Evolutionary conservation across 2,797 vertebrate genomes (phyloP).

Genomic region (Gastrophryne carolinensis): DNA sequence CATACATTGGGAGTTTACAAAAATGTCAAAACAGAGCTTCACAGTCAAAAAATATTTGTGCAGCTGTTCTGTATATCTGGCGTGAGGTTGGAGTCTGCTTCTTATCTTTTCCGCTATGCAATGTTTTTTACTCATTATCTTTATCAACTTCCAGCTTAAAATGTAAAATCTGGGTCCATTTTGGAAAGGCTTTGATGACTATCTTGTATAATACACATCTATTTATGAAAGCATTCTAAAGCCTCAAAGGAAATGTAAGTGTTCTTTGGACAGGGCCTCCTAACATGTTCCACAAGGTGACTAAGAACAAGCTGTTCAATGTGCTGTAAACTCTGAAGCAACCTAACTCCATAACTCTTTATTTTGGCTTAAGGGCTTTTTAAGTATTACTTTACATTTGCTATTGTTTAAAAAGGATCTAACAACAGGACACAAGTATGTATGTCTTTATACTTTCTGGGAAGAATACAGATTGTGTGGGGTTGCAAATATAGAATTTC

Average conservation of each 20-base stretch:
- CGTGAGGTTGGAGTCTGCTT: conserved; percentile 33
- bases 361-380: background rate
- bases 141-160: conserved; percentile 36
- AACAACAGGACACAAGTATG: no score
- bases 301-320: background rate
- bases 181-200: conserved; percentile 4
- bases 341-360: background rate
- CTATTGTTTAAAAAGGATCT: background rate
- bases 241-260: background rate
- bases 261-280: background rate
- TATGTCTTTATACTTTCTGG: no score
- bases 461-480: no score
- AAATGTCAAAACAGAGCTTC: conserved; percentile 50
- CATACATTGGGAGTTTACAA: conserved; percentile 33
- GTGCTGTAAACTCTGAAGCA: background rate
- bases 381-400: background rate
- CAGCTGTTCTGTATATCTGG: conserved; percentile 48
- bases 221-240: background rate
- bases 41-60: conserved; percentile 49
- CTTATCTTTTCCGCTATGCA: conserved; percentile 41
- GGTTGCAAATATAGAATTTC: no score
- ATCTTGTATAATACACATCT: background rate
- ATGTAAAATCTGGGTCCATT: conserved; percentile 16
- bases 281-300: background rate
- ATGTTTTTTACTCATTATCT: conserved; percentile 40